Conservation (phyloP, 2,888 invertebrate species). For the Drosophila melanosoma region DNA sequence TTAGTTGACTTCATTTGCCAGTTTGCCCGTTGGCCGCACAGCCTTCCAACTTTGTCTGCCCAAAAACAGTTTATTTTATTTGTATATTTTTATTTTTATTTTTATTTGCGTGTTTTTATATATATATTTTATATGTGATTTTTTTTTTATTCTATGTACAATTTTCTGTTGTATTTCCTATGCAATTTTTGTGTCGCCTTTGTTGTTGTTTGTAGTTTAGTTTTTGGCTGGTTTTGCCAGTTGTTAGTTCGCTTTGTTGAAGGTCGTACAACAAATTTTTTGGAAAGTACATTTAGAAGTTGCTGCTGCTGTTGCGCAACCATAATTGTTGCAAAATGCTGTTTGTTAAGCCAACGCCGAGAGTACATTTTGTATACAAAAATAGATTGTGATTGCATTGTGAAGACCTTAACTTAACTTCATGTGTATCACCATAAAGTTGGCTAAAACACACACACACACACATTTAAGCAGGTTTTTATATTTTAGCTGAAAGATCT, state of each 20-base stretch:
- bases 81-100: slow-evolving; percentile 28
- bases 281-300: slow-evolving; percentile 75
- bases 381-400: slow-evolving; percentile 55
- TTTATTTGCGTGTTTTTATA: slow-evolving; percentile 13
- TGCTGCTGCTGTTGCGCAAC: slow-evolving; percentile 49
- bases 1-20: slow-evolving; percentile 58
- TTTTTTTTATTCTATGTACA: slow-evolving; percentile 14
- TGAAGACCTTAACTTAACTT: slow-evolving; percentile 26
- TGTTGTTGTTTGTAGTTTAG: slow-evolving; percentile 29
- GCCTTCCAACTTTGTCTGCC: slow-evolving; percentile 64
- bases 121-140: slow-evolving; percentile 14
- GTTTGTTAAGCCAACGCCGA: slow-evolving; percentile 19
- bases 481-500: neutral
- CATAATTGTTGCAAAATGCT: slow-evolving; percentile 74
- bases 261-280: slow-evolving; percentile 68
- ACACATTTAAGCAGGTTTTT: neutral
- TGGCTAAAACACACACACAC: slow-evolving; percentile 4
- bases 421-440: slow-evolving; percentile 3
- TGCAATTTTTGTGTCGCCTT: slow-evolving; percentile 56
- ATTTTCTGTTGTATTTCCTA: slow-evolving; percentile 56
- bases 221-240: slow-evolving; percentile 58
- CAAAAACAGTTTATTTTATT: slow-evolving; percentile 22
- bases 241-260: slow-evolving; percentile 55
- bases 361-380: slow-evolving; percentile 38
- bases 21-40: slow-evolving; percentile 37